Evolutionary conservation across 2,113 vertebrate species (phyloP).

Genomic region (Kryptolebias marmoratus): DNA sequence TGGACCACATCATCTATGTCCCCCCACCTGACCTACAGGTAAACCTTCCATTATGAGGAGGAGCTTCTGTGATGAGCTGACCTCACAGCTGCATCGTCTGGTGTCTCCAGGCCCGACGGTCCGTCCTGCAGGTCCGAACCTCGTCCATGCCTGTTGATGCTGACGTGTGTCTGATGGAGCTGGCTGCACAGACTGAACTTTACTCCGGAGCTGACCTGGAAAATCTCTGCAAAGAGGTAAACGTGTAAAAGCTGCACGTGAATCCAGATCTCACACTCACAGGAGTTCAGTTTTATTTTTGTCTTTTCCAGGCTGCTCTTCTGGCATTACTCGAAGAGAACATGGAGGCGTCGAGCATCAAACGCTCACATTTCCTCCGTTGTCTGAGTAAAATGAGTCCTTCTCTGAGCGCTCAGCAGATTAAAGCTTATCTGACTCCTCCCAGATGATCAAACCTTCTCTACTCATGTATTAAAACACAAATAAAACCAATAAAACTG

Average conservation of each 20-base stretch:
- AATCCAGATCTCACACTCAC: neutral
- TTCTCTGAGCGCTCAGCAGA: conserved; percentile 83
- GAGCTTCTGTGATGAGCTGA: no score
- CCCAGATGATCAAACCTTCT: conserved; percentile 29
- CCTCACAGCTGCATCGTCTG: neutral
- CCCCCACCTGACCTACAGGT: conserved; percentile 92
- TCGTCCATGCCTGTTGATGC: conserved; percentile 80
- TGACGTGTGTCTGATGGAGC: conserved; percentile 84
- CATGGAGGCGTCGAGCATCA: conserved; percentile 83
- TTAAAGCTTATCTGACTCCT: conserved; percentile 82
- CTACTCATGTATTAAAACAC: neutral
- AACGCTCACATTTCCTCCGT: conserved; percentile 82
- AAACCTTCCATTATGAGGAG: conserved; percentile 11
- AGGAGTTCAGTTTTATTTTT: neutral
- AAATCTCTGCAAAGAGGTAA: conserved; percentile 96
- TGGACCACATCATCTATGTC: conserved; percentile 92
- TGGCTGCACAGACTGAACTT: conserved; percentile 81
- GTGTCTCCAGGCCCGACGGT: conserved; percentile 84
- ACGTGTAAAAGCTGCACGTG: no score
- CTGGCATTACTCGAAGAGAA: conserved; percentile 87
- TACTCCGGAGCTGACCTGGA: conserved; percentile 95
- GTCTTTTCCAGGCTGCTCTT: conserved; percentile 86
- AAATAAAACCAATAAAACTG: neutral
- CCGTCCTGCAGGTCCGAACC: conserved; percentile 86
- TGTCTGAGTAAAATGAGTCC: conserved; percentile 83